Conservation (phyloP, 2,797 vertebrate genomes). For the Anguilla marmorata region DNA sequence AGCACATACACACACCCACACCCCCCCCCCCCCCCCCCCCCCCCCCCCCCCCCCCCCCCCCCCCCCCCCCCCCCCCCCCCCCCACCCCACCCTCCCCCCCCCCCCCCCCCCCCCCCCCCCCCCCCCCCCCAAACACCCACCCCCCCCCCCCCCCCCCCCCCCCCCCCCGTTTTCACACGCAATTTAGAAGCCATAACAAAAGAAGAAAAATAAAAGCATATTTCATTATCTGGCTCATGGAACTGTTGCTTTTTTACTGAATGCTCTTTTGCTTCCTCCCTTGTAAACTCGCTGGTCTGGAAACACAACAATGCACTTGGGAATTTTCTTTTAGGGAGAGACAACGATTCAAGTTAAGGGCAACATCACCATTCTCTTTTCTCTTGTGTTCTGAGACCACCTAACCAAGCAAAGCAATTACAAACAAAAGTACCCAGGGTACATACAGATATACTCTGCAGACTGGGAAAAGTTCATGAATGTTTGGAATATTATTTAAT, state of each 20-base stretch:
- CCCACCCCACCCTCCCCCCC: too few relatives aligned
- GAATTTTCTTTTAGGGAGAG: not conserved
- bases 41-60: too few relatives aligned
- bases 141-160: too few relatives aligned
- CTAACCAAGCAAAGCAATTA: not conserved
- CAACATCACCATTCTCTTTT: not conserved
- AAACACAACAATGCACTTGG: not conserved
- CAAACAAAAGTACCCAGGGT: not conserved
- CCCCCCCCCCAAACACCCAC: too few relatives aligned
- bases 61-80: too few relatives aligned
- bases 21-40: too few relatives aligned
- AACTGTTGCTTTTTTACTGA: not conserved
- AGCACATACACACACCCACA: too few relatives aligned
- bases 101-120: too few relatives aligned
- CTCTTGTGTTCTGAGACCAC: not conserved
- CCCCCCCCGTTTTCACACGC: too few relatives aligned
- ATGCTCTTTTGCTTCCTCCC: not conserved
- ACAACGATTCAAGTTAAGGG: not conserved
- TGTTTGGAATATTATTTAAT: not conserved
- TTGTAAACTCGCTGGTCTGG: not conserved
- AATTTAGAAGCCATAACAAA: not conserved
- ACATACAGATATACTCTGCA: not conserved
- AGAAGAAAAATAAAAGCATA: not conserved
- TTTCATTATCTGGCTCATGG: not conserved
- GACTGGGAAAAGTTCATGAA: not conserved